Percentiles rank a stretch among this genome's conserved stretches.
Evolutionary conservation across 2,797 vertebrate species (phyloP).

Genomic region (Myotis planiceps): DNA sequence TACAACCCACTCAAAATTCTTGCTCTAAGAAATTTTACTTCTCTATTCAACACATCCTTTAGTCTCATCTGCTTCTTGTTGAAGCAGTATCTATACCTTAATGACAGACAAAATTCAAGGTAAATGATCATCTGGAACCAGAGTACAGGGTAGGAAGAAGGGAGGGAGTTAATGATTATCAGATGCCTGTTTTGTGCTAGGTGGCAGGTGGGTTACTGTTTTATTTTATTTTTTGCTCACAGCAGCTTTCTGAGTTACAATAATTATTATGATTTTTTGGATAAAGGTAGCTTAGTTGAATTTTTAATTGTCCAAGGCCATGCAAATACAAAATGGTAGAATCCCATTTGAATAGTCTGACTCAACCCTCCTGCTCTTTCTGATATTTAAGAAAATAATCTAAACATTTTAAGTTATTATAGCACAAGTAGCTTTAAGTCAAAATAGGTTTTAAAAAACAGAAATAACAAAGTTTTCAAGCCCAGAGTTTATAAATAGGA

Average conservation of each 20-base stretch:
- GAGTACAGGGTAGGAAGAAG: not conserved
- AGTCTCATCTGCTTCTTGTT: not conserved
- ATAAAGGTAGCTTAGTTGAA: not conserved
- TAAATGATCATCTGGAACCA: not conserved
- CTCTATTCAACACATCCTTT: not conserved
- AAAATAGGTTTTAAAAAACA: not conserved
- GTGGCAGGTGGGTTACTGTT: not conserved
- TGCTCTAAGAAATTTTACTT: not conserved
- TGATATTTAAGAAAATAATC: not conserved
- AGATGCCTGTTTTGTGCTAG: not conserved
- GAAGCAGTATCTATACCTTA: not conserved
- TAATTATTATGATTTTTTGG: not conserved
- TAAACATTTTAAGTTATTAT: not conserved
- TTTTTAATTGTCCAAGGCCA: not conserved
- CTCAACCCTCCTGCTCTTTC: not conserved
- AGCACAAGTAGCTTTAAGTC: not conserved
- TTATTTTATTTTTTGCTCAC: not conserved
- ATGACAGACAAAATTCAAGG: not conserved
- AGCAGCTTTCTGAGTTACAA: not conserved
- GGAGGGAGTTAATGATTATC: not conserved
- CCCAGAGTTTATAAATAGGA: not conserved
- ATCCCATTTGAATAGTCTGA: not conserved
- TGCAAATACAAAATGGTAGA: not conserved
- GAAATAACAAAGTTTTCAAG: not conserved
- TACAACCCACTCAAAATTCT: constrained; percentile 46